Conservation (phyloP, 1,140 invertebrate genomes). For the Eubasilissa regina region DNA sequence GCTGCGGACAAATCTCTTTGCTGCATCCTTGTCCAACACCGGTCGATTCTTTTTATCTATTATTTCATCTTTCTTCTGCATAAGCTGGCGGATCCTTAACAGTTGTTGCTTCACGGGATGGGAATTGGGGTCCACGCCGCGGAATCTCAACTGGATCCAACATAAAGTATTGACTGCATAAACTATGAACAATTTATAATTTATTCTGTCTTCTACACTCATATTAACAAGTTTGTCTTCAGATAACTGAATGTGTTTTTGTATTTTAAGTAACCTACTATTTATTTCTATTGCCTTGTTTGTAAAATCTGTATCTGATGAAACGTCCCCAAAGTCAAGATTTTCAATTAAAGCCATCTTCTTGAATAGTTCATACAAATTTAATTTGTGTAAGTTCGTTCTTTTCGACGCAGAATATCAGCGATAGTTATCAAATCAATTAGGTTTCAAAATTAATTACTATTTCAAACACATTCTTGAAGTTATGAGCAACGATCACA, state of each 20-base stretch:
- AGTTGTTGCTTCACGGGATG: slow-evolving; percentile 75
- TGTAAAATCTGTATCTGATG: slow-evolving; percentile 67
- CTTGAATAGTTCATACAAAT: neutral
- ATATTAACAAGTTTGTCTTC: slow-evolving; percentile 70
- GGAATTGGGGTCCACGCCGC: slow-evolving; percentile 73
- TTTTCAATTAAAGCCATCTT: slow-evolving; percentile 46
- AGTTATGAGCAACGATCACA: too few relatives aligned
- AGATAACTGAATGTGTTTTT: slow-evolving; percentile 68
- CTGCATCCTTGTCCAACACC: slow-evolving; percentile 71
- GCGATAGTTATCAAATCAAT: too few relatives aligned
- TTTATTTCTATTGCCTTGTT: slow-evolving; percentile 71
- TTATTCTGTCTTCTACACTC: slow-evolving; percentile 72
- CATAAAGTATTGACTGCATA: slow-evolving; percentile 75
- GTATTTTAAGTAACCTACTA: slow-evolving; percentile 70
- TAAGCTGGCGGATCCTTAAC: slow-evolving; percentile 72
- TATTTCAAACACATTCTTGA: too few relatives aligned
- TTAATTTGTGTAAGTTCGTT: neutral
- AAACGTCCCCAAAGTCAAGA: slow-evolving; percentile 66
- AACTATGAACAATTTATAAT: slow-evolving; percentile 75
- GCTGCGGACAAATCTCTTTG: slow-evolving; percentile 74
- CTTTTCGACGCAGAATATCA: neutral
- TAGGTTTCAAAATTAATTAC: too few relatives aligned
- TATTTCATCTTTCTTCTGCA: slow-evolving; percentile 74
- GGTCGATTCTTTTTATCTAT: slow-evolving; percentile 73
- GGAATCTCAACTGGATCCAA: slow-evolving; percentile 74